A percentile compares a stretch with the other conserved stretches of the same genome.
Conservation (phyloP, 2,113 vertebrate species). For the Siphamia tubifer region DNA sequence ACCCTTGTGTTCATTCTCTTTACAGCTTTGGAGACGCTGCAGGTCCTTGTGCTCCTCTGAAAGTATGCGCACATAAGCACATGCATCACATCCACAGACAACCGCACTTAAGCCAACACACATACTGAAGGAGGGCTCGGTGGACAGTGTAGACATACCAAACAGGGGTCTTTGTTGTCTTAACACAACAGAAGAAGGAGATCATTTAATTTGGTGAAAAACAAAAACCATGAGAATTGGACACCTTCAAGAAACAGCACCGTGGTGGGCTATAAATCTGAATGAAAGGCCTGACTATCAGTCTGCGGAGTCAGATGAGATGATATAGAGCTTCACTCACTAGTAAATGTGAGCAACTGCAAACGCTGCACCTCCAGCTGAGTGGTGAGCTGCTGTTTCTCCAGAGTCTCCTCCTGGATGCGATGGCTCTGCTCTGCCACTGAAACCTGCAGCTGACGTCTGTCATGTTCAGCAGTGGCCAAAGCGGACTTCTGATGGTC, state of each 20-base stretch:
- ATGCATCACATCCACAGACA: slow-evolving; percentile 11
- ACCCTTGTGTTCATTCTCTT: slow-evolving; percentile 74
- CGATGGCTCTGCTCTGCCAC: slow-evolving; percentile 68
- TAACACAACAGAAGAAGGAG: slow-evolving; percentile 34
- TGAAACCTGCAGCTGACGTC: slow-evolving; percentile 66
- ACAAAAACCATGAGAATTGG: background rate
- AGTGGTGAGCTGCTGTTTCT: slow-evolving; percentile 76
- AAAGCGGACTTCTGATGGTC: slow-evolving; percentile 72
- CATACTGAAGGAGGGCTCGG: slow-evolving; percentile 43
- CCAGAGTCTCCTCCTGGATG: slow-evolving; percentile 72
- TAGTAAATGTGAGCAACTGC: slow-evolving; percentile 74
- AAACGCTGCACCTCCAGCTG: slow-evolving; percentile 70
- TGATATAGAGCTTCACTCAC: slow-evolving; percentile 63
- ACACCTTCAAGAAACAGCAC: slow-evolving; percentile 17
- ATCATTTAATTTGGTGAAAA: slow-evolving; percentile 46
- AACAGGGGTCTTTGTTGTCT: slow-evolving; percentile 42
- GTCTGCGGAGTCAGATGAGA: background rate
- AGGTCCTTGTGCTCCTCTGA: slow-evolving; percentile 81
- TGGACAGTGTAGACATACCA: slow-evolving; percentile 52
- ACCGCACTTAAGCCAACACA: slow-evolving; percentile 16
- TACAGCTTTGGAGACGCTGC: slow-evolving; percentile 73
- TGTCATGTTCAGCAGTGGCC: slow-evolving; percentile 76
- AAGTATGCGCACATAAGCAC: slow-evolving; percentile 32
- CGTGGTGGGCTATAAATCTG: background rate
- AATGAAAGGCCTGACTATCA: background rate